Percentiles rank a stretch among this genome's conserved stretches.
phyloP scores from a whole-genome alignment of 2,113 vertebrate genomes.

The Numida meleagris region DNA sequence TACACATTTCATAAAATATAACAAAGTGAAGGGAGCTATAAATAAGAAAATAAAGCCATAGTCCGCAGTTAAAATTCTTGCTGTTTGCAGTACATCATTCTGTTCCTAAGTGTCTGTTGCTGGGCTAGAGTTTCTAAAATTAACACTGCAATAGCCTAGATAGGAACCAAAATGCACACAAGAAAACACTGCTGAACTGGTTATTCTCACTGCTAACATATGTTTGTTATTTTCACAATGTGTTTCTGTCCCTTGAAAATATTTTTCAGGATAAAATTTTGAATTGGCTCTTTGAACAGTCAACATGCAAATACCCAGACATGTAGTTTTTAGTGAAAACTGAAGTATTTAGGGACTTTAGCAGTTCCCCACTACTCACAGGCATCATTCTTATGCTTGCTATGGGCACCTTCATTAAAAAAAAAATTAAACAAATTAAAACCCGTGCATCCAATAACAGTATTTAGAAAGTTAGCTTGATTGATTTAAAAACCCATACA shows the following conservation, averaged over 20 bases:
- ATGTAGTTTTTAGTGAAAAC: slow-evolving; percentile 13
- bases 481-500: not conserved
- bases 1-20: slow-evolving; percentile 4
- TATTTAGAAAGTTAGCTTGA: not conserved
- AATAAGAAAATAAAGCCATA: slow-evolving; percentile 59
- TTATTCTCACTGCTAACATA: slow-evolving; percentile 29
- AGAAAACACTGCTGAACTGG: slow-evolving; percentile 31
- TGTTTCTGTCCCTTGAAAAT: slow-evolving; percentile 26
- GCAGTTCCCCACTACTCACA: not conserved
- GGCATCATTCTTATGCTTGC: not conserved
- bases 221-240: not conserved
- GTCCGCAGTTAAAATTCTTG: slow-evolving; percentile 38
- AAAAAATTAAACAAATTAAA: not conserved
- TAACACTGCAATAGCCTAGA: slow-evolving; percentile 48
- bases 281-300: slow-evolving; percentile 25
- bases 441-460: not conserved
- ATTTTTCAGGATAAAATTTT: slow-evolving; percentile 40
- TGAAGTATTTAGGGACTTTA: slow-evolving; percentile 17
- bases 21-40: slow-evolving; percentile 26
- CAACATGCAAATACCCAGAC: not conserved
- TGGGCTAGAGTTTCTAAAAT: slow-evolving; percentile 65
- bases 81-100: slow-evolving; percentile 51
- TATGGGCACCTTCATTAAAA: not conserved
- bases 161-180: not conserved
- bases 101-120: slow-evolving; percentile 58